A percentile compares a stretch with the other conserved stretches of the same genome.
Conservation (phyloP, 2,888 invertebrate genomes). For the Rhogogaster chlorosoma region DNA sequence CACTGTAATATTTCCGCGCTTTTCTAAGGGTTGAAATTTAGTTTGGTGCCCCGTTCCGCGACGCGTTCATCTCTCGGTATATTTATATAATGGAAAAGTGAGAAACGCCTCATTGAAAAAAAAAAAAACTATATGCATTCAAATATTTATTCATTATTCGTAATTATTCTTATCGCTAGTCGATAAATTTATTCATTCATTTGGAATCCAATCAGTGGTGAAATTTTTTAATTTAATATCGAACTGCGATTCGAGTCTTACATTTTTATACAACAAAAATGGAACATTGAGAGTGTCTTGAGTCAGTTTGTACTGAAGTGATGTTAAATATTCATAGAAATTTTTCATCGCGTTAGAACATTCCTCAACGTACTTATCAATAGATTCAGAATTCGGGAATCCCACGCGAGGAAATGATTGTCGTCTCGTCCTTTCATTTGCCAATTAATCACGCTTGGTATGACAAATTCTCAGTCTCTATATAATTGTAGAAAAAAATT, state of each 20-base stretch:
- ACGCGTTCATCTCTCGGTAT: background rate
- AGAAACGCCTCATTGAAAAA: background rate
- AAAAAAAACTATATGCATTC: background rate
- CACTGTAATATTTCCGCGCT: slow-evolving; percentile 22
- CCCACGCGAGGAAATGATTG: background rate
- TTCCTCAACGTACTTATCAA: background rate
- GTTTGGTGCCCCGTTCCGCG: background rate
- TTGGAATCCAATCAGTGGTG: background rate
- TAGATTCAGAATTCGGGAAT: background rate
- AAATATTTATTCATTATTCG: background rate
- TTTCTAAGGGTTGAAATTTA: slow-evolving; percentile 5
- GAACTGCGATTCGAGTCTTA: background rate
- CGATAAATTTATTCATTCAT: background rate
- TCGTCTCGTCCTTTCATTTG: background rate
- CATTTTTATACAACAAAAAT: background rate
- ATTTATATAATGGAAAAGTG: background rate
- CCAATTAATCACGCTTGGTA: background rate
- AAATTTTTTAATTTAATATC: background rate
- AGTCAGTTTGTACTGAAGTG: background rate
- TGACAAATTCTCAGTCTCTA: background rate
- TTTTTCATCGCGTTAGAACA: background rate
- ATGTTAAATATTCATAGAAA: background rate
- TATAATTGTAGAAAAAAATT: background rate
- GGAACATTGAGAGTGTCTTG: too few relatives aligned
- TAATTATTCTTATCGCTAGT: background rate